phyloP scores from a whole-genome alignment of 2,797 vertebrate genomes.

The Remorina albescens region DNA sequence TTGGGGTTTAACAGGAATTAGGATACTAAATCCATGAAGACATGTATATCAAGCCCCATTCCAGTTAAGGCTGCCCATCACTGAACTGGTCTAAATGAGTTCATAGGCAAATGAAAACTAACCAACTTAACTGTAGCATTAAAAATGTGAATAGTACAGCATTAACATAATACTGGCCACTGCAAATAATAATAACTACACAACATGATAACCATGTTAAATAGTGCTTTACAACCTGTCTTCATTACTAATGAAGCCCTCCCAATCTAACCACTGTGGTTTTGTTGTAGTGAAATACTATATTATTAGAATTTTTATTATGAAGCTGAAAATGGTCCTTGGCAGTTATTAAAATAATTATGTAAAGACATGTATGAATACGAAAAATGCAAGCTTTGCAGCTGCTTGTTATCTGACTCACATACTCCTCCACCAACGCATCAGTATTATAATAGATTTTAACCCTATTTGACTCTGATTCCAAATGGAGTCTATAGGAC shows the following conservation, averaged over 20 bases:
- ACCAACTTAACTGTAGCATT: neutral
- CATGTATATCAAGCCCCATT: slow-evolving; percentile 44
- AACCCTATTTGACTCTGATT: slow-evolving; percentile 4
- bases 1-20: slow-evolving; percentile 71
- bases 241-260: too few relatives aligned
- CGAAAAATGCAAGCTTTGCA: neutral
- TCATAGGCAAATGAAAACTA: slow-evolving; percentile 2
- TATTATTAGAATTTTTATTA: too few relatives aligned
- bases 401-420: neutral
- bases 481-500: slow-evolving; percentile 3
- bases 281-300: neutral
- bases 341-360: neutral
- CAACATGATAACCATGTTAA: neutral
- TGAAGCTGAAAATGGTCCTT: neutral
- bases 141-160: neutral
- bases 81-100: slow-evolving; percentile 36
- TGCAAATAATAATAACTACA: neutral
- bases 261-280: neutral
- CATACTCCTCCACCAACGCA: neutral
- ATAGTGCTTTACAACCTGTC: neutral
- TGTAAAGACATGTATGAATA: slow-evolving; percentile 3
- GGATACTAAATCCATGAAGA: slow-evolving; percentile 70
- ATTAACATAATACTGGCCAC: neutral
- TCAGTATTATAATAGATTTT: neutral
- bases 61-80: slow-evolving; percentile 27